These are phyloP conservation scores for Anorthoa munda DNA, from an alignment of 2,888 invertebrate genomes.

Conservation along the genomic window DNA sequence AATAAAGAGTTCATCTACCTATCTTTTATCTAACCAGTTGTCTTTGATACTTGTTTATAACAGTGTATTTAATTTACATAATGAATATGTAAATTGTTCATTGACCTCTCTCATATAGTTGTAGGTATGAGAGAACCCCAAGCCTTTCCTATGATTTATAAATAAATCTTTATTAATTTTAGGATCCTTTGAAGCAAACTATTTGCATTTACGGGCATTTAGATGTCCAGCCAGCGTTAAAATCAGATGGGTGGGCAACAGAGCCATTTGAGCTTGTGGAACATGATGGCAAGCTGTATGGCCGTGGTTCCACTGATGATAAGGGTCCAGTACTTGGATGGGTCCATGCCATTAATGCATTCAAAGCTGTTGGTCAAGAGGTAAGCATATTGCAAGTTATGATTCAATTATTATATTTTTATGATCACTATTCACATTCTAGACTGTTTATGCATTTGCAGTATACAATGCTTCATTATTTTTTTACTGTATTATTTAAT, in stretches of 20 bases:
- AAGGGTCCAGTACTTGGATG: conserved; percentile 98
- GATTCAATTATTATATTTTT: neutral
- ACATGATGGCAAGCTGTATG: conserved; percentile 96
- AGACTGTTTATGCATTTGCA: neutral
- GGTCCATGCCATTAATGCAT: conserved; percentile 98
- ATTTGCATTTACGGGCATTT: conserved; percentile 99
- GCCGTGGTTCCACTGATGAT: conserved; percentile 98
- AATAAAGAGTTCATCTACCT: too few relatives aligned
- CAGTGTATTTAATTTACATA: neutral
- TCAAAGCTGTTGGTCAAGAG: conserved; percentile 93
- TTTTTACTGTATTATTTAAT: conserved; percentile 7
- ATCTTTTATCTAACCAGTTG: conserved; percentile 1
- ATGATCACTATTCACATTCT: neutral
- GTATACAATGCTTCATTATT: neutral
- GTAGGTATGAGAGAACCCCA: neutral
- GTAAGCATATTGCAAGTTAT: conserved; percentile 65
- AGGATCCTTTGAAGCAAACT: conserved; percentile 97
- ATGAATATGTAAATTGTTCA: conserved; percentile 8
- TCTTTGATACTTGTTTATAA: neutral
- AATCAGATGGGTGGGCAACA: conserved; percentile 98
- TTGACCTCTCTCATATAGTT: neutral
- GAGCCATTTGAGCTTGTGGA: conserved; percentile 98
- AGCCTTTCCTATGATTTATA: too few relatives aligned
- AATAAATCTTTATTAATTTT: conserved; percentile 24
- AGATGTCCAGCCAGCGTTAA: conserved; percentile 98